Conservation (phyloP, 2,113 vertebrate species). For the Gorsachius goisagi region DNA sequence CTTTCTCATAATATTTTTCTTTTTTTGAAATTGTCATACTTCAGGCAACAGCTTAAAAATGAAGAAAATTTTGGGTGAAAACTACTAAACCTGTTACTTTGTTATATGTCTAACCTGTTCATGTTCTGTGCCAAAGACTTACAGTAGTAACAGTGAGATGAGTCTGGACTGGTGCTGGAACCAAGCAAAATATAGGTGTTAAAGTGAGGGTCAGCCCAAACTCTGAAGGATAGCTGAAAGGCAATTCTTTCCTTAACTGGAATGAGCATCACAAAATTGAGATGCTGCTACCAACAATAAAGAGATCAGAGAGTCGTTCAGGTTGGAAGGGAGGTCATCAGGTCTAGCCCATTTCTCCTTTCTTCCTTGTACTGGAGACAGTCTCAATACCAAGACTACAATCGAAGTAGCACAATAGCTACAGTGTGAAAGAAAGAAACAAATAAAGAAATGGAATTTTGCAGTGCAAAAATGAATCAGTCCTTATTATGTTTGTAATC, state of each 20-base stretch:
- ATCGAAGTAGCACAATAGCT: neutral
- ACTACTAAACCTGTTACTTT: neutral
- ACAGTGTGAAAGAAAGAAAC: constrained; percentile 20
- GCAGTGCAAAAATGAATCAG: neutral
- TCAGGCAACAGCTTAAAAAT: neutral
- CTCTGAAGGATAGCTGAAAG: neutral
- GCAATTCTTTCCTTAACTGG: neutral
- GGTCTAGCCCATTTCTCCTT: neutral
- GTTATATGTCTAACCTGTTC: neutral
- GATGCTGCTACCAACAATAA: neutral
- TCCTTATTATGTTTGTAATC: neutral
- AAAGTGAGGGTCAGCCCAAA: neutral
- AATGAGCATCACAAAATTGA: neutral
- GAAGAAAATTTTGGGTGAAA: neutral
- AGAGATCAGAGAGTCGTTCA: neutral
- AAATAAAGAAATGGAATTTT: neutral
- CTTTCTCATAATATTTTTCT: neutral
- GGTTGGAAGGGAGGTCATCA: neutral
- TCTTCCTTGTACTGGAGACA: neutral
- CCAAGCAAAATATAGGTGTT: neutral
- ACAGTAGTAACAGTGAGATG: neutral
- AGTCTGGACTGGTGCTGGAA: neutral
- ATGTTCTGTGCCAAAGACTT: neutral
- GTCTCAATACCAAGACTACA: neutral
- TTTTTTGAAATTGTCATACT: neutral